These are phyloP conservation scores for Eurois occulta DNA, from an alignment of 2,888 invertebrate genomes.

Conservation along the genomic window DNA sequence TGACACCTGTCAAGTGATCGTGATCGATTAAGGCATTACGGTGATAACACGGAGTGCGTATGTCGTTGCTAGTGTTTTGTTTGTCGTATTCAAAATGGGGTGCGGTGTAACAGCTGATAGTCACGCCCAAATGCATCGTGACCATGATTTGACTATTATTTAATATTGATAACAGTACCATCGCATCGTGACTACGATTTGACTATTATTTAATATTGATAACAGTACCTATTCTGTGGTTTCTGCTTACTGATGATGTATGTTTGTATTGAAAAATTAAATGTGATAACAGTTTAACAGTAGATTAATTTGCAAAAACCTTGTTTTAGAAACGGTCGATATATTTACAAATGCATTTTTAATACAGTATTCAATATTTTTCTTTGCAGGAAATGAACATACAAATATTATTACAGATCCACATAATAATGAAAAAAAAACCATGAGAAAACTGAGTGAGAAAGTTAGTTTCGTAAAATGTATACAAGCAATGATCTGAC, in stretches of 20 bases:
- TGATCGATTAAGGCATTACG: not conserved
- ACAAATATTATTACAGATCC: not conserved
- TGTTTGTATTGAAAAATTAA: not conserved
- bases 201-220: not conserved
- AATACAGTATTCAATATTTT: not conserved
- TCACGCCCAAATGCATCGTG: conserved; percentile 5
- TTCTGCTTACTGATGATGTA: too few species aligned
- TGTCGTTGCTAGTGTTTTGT: not conserved
- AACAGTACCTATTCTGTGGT: too few species aligned
- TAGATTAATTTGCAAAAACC: not conserved
- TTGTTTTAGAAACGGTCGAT: not conserved
- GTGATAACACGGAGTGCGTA: not conserved
- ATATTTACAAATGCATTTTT: not conserved
- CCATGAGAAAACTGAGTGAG: too few species aligned
- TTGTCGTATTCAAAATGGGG: not conserved
- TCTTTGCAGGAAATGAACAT: not conserved
- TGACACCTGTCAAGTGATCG: not conserved
- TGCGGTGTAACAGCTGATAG: not conserved
- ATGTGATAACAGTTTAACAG: not conserved
- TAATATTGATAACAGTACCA: too few species aligned
- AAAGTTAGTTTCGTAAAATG: too few species aligned
- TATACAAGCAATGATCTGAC: too few species aligned
- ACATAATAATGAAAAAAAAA: too few species aligned
- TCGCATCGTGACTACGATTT: not conserved
- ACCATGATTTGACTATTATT: conserved; percentile 2